Percentiles rank a stretch among this genome's conserved stretches.
phyloP scores from a whole-genome alignment of 2,113 vertebrate species.

The Lutjanus erythropterus region DNA sequence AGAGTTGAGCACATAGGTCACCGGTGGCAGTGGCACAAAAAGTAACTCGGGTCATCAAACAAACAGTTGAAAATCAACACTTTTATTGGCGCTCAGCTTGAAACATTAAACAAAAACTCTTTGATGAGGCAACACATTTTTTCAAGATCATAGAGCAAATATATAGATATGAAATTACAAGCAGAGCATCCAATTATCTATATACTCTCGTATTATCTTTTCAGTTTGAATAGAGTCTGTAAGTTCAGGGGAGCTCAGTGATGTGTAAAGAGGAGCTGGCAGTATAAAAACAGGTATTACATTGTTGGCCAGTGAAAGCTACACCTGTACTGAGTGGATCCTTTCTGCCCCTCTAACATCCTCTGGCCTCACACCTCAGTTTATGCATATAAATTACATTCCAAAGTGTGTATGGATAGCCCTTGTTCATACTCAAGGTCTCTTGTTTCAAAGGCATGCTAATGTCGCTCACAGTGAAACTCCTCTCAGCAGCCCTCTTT shows the following conservation, averaged over 20 bases:
- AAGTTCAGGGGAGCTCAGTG: slow-evolving; percentile 55
- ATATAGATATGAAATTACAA: slow-evolving; percentile 18
- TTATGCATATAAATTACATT: slow-evolving; percentile 83
- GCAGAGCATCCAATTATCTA: slow-evolving; percentile 50
- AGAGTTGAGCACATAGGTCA: slow-evolving; percentile 71
- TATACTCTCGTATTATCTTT: slow-evolving; percentile 21
- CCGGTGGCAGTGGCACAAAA: slow-evolving; percentile 65
- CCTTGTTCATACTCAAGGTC: slow-evolving; percentile 79
- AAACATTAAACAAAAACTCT: slow-evolving; percentile 25
- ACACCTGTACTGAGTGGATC: slow-evolving; percentile 75
- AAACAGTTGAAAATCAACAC: slow-evolving; percentile 63
- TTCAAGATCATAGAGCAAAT: slow-evolving; percentile 37
- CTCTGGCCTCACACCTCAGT: slow-evolving; percentile 76
- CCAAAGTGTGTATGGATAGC: slow-evolving; percentile 79
- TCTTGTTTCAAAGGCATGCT: slow-evolving; percentile 84
- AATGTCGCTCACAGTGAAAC: slow-evolving; percentile 74
- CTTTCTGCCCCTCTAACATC: slow-evolving; percentile 65
- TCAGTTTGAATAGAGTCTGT: slow-evolving; percentile 35
- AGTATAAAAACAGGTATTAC: slow-evolving; percentile 52
- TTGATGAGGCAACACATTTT: slow-evolving; percentile 32
- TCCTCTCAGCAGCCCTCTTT: slow-evolving; percentile 71
- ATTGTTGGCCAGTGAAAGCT: slow-evolving; percentile 64
- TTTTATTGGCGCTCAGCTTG: slow-evolving; percentile 7
- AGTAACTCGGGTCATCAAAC: slow-evolving; percentile 68
- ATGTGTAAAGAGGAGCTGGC: slow-evolving; percentile 49